Conservation (phyloP, 2,888 invertebrate species). For the Venusia cambrica region DNA sequence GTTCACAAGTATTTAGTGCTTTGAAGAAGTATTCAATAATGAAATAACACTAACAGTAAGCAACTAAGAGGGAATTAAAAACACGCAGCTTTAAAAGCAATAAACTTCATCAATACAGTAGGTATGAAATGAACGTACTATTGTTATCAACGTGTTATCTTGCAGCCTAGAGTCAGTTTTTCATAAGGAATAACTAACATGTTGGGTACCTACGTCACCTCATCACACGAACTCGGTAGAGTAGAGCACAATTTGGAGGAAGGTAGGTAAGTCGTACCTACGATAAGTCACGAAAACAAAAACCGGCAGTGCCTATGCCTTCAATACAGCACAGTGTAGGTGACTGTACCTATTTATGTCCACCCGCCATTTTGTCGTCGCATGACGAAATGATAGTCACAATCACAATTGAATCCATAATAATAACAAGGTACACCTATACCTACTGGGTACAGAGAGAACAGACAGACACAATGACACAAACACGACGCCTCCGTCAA, state of each 20-base stretch:
- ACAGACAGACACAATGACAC: no score
- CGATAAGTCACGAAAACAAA: conserved; percentile 58
- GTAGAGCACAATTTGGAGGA: conserved; percentile 44
- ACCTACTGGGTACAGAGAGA: conserved; percentile 9
- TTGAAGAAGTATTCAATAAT: no score
- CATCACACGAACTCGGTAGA: neutral
- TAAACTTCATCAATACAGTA: no score
- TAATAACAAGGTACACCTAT: conserved; percentile 18
- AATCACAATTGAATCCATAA: conserved; percentile 22
- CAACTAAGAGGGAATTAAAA: no score
- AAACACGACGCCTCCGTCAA: no score
- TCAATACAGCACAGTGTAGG: no score
- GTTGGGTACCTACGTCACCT: no score
- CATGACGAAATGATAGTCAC: conserved; percentile 57
- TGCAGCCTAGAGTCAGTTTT: conserved; percentile 4
- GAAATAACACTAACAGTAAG: no score
- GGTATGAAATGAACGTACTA: no score
- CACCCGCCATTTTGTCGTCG: conserved; percentile 72
- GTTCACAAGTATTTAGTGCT: no score
- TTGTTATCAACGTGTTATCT: conserved; percentile 6
- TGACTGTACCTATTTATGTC: conserved; percentile 55
- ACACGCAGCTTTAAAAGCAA: conserved; percentile 1
- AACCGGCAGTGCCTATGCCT: conserved; percentile 51
- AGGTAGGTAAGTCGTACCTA: no score
- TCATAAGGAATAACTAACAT: no score